These are phyloP conservation scores for Heterohyrax brucei DNA, from an alignment of 2,797 vertebrate species.

Conservation along the genomic window DNA sequence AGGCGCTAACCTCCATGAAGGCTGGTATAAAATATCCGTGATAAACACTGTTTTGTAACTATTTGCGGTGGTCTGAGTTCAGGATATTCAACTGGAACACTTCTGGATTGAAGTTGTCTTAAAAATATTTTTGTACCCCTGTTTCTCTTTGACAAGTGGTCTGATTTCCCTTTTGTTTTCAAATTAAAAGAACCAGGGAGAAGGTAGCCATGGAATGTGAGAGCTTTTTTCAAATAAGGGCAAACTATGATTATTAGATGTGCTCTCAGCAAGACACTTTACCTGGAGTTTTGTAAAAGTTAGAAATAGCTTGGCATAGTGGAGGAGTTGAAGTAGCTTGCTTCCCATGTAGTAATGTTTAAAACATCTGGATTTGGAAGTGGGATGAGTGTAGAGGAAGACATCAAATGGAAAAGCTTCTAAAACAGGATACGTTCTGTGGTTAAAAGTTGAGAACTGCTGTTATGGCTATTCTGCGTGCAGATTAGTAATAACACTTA, in stretches of 20 bases:
- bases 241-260: neutral
- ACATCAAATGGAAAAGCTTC: constrained; percentile 40
- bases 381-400: constrained; percentile 2
- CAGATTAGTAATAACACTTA: constrained; percentile 47
- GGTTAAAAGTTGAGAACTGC: constrained; percentile 25
- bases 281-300: neutral
- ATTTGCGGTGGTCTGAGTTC: constrained; percentile 40
- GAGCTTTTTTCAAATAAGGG: neutral
- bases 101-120: constrained; percentile 53
- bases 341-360: neutral
- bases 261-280: neutral
- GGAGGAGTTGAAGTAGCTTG: neutral
- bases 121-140: neutral
- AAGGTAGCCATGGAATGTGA: neutral
- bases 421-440: constrained; percentile 1
- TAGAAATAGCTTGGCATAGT: neutral
- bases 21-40: constrained; percentile 16
- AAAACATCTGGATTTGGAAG: neutral
- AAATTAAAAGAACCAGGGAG: constrained; percentile 12
- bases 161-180: constrained; percentile 27
- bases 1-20: constrained; percentile 14
- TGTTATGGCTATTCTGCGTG: constrained; percentile 47
- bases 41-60: constrained; percentile 16
- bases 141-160: neutral
- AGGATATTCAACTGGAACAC: constrained; percentile 41